phyloP scores from a whole-genome alignment of 2,888 invertebrate species.

The Auanema sp. region DNA sequence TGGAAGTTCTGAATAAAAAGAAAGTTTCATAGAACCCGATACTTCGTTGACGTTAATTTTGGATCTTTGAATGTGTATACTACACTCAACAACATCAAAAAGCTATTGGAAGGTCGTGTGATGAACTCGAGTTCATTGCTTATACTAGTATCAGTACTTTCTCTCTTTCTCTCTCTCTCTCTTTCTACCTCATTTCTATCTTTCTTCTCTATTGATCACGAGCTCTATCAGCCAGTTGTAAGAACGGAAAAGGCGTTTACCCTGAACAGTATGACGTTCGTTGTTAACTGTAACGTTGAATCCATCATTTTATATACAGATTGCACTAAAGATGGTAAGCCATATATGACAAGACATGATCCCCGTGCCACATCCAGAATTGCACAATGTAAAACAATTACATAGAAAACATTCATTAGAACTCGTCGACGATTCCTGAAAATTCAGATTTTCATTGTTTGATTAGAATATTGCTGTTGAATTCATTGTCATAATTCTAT shows the following conservation, averaged over 20 bases:
- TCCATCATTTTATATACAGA: slow-evolving; percentile 26
- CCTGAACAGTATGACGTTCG: slow-evolving; percentile 26
- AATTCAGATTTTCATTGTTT: background rate
- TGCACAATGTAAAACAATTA: slow-evolving; percentile 62
- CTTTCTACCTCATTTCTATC: background rate
- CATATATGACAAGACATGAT: slow-evolving; percentile 53
- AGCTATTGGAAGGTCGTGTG: too few species aligned
- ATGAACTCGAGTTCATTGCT: too few species aligned
- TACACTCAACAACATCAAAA: too few species aligned
- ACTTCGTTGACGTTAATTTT: too few species aligned
- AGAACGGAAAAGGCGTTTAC: slow-evolving; percentile 12
- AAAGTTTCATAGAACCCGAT: too few species aligned
- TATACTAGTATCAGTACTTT: too few species aligned
- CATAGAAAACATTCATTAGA: slow-evolving; percentile 61
- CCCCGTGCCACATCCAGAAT: slow-evolving; percentile 59
- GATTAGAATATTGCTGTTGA: too few species aligned
- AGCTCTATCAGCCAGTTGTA: background rate
- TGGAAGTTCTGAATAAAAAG: too few species aligned
- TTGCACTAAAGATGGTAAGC: slow-evolving; percentile 35
- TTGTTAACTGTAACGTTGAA: slow-evolving; percentile 24
- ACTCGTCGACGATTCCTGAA: slow-evolving; percentile 47
- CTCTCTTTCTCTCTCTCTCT: too few species aligned
- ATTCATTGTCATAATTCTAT: too few species aligned
- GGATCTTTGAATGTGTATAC: too few species aligned
- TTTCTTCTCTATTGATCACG: slow-evolving; percentile 6